Evolutionary conservation across 2,113 vertebrate species (phyloP).

Genomic region (Illadopsis cleaveri): DNA sequence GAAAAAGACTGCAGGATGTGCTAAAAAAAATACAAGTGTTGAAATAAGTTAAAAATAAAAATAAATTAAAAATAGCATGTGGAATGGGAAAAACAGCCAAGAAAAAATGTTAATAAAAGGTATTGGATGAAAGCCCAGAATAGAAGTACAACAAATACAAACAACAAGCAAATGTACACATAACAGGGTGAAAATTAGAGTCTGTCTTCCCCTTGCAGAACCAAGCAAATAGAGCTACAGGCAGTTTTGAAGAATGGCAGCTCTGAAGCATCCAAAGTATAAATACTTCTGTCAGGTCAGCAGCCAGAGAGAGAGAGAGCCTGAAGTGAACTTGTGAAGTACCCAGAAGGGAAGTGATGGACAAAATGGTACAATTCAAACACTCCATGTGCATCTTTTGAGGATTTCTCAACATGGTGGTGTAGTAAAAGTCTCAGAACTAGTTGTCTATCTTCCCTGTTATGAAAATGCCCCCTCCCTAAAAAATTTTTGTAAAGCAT

Average conservation of each 20-base stretch:
- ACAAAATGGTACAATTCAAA: background rate
- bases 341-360: background rate
- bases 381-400: background rate
- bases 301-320: background rate
- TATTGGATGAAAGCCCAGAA: constrained; percentile 58
- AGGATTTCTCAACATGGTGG: rapidly evolving
- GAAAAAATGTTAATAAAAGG: constrained; percentile 45
- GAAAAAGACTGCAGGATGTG: background rate
- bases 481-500: background rate
- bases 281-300: background rate
- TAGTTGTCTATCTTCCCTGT: background rate
- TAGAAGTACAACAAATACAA: constrained; percentile 39
- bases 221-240: background rate
- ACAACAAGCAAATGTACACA: constrained; percentile 23
- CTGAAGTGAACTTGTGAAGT: background rate
- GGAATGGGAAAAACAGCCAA: constrained; percentile 33
- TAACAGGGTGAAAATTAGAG: constrained; percentile 21
- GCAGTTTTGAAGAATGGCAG: background rate
- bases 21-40: background rate
- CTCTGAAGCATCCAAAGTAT: background rate
- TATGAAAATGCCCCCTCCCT: background rate
- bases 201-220: background rate
- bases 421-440: background rate
- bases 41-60: constrained; percentile 31
- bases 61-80: background rate